phyloP scores from a whole-genome alignment of 2,113 vertebrate species.

The Oenanthe oenanthe region DNA sequence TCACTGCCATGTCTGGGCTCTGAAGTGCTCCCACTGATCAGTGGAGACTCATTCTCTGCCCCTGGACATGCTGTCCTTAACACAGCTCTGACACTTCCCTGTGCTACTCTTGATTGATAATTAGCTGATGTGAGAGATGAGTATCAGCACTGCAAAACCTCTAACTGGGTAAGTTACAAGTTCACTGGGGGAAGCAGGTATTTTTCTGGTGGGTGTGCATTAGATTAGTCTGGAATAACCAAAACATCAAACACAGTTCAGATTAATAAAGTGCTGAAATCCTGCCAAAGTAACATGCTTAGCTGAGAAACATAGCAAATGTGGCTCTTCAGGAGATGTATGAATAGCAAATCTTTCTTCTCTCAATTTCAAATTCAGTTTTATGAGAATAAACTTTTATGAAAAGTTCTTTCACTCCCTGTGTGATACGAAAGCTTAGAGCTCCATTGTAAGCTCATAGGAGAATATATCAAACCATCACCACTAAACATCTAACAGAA shows the following conservation, averaged over 20 bases:
- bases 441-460: background rate
- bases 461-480: background rate
- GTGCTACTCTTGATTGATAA: background rate
- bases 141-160: background rate
- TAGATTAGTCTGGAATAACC: background rate
- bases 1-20: background rate
- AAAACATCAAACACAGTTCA: background rate
- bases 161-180: background rate
- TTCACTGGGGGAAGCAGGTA: background rate
- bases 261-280: background rate
- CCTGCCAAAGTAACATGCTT: background rate
- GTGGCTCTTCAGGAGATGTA: background rate
- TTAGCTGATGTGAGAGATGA: background rate
- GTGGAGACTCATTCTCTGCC: background rate
- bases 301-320: background rate
- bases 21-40: background rate
- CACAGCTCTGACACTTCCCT: background rate
- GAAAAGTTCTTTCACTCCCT: background rate
- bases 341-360: background rate
- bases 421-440: background rate
- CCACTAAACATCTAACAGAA: background rate
- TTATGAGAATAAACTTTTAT: background rate
- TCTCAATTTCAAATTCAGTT: background rate
- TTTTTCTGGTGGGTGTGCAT: background rate
- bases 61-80: background rate